A percentile compares a stretch with the other conserved stretches of the same genome.
These are phyloP conservation scores for Pomacea canaliculata DNA, from an alignment of 2,888 invertebrate species.

Conservation along the genomic window DNA sequence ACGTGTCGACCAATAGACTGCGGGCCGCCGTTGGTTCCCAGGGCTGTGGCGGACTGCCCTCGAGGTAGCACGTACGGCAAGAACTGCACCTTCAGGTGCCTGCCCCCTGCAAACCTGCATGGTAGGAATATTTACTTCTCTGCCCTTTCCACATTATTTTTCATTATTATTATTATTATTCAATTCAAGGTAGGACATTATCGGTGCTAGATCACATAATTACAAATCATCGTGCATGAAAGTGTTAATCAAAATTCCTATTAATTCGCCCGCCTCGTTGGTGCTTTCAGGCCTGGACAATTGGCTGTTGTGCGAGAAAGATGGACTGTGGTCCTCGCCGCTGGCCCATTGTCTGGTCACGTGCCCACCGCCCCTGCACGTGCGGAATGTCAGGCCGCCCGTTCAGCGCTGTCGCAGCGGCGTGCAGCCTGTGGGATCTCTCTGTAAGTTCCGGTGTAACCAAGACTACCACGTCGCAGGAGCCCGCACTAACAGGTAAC, in stretches of 20 bases:
- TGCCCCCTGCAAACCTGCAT: conserved; percentile 47
- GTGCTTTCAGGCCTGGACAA: conserved; percentile 43
- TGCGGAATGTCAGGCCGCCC: conserved; percentile 42
- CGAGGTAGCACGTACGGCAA: conserved; percentile 49
- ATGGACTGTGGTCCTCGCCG: conserved; percentile 56
- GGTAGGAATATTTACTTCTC: conserved; percentile 39
- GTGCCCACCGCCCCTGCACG: conserved; percentile 42
- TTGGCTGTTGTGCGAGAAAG: conserved; percentile 49
- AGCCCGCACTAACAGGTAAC: conserved; percentile 20
- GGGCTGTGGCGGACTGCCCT: conserved; percentile 51
- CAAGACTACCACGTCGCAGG: conserved; percentile 51
- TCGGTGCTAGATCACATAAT: no score
- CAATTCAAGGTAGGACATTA: no score
- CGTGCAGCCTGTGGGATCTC: conserved; percentile 45
- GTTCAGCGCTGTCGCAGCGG: conserved; percentile 42
- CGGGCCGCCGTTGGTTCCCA: conserved; percentile 45
- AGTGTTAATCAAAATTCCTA: no score
- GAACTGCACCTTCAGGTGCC: conserved; percentile 58
- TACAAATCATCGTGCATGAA: no score
- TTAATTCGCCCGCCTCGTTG: not conserved
- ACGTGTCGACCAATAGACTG: conserved; percentile 56
- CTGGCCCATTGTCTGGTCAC: conserved; percentile 47
- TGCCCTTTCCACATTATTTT: not conserved
- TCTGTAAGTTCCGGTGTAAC: conserved; percentile 54
- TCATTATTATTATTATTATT: not conserved